Conservation (phyloP, 2,797 vertebrate species). For the Lepilemur ruficaudatus region DNA sequence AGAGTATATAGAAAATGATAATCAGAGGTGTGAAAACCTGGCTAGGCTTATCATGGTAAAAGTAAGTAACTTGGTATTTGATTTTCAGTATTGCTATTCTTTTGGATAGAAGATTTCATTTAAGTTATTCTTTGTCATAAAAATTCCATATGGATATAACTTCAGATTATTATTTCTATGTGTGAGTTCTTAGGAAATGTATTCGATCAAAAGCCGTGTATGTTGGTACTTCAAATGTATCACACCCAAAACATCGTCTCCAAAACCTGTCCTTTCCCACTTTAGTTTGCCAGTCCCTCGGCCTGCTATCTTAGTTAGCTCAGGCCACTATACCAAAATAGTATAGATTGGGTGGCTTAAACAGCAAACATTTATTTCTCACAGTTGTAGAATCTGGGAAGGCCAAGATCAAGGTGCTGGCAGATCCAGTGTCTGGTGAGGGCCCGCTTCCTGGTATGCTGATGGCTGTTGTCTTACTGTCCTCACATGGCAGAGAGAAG, state of each 20-base stretch:
- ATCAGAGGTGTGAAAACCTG: slow-evolving; percentile 75
- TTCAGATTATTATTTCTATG: not conserved
- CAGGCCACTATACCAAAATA: too few species aligned
- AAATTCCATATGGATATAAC: not conserved
- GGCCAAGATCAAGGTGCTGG: not conserved
- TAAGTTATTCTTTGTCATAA: not conserved
- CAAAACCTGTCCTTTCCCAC: not conserved
- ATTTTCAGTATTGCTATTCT: slow-evolving; percentile 51
- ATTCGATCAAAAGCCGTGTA: not conserved
- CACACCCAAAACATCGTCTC: not conserved
- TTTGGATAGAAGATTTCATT: slow-evolving; percentile 23
- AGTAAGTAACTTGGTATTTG: slow-evolving; percentile 82
- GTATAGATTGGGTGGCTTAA: too few species aligned
- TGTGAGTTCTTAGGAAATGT: not conserved
- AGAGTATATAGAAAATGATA: slow-evolving; percentile 72
- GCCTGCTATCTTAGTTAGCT: not conserved
- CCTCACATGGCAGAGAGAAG: too few species aligned
- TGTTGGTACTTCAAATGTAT: not conserved
- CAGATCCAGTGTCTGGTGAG: too few species aligned
- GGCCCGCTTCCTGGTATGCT: not conserved
- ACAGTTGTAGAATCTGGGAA: not conserved
- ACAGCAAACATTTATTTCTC: too few species aligned
- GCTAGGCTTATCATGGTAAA: slow-evolving; percentile 85
- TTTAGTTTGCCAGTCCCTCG: not conserved
- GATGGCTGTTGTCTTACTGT: not conserved